These are phyloP conservation scores for Drosophila albomicans DNA, from an alignment of 1,140 invertebrate species.

Conservation along the genomic window DNA sequence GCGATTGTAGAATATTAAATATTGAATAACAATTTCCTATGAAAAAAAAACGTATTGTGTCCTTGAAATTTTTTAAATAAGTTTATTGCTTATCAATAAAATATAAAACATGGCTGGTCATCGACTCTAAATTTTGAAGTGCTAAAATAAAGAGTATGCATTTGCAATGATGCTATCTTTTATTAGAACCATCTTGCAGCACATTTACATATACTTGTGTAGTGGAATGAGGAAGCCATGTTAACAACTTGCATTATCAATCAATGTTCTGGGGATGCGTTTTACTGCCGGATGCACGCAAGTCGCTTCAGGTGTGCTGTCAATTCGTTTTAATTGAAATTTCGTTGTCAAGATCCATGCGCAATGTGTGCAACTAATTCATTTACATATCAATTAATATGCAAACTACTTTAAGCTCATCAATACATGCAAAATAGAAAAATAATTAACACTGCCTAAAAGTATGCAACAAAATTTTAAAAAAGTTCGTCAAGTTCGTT, in stretches of 20 bases:
- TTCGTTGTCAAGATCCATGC: constrained; percentile 64
- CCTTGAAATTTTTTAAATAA: too few relatives aligned
- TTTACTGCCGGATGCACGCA: constrained; percentile 61
- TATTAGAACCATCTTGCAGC: neutral
- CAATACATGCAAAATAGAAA: neutral
- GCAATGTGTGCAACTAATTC: neutral
- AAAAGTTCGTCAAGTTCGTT: too few relatives aligned
- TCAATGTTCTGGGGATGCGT: constrained; percentile 21
- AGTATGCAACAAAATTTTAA: constrained; percentile 36
- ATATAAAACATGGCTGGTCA: constrained; percentile 7
- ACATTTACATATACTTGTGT: neutral
- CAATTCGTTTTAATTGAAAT: constrained; percentile 58
- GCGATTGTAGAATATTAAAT: too few relatives aligned
- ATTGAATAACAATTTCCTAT: too few relatives aligned
- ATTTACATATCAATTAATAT: constrained; percentile 72
- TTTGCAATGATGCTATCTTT: neutral
- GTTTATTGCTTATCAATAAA: too few relatives aligned
- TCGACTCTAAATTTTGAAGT: neutral
- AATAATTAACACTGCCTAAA: constrained; percentile 3
- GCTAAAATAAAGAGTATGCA: neutral
- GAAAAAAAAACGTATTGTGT: too few relatives aligned
- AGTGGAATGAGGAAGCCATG: constrained; percentile 37
- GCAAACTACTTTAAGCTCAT: constrained; percentile 23
- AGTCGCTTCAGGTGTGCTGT: constrained; percentile 15
- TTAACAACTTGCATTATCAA: constrained; percentile 25